A percentile compares a stretch with the other conserved stretches of the same genome.
Evolutionary conservation across 1,140 invertebrate species (phyloP).

Genomic region (Sesamia nonagrioides): DNA sequence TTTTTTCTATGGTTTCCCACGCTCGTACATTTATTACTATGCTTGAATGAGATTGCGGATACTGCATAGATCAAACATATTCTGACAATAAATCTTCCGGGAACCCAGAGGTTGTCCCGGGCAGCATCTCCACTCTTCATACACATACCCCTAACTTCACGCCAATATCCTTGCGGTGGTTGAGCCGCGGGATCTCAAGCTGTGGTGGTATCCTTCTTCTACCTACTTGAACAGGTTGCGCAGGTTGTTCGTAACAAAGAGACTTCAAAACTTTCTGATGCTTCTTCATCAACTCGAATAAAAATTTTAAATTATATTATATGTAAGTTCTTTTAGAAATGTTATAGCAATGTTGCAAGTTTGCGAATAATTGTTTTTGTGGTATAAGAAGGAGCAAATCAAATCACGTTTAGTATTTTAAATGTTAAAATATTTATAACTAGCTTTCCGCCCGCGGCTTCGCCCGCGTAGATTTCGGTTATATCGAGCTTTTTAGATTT

Average conservation of each 20-base stretch:
- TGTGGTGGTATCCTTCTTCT: slow-evolving; percentile 63
- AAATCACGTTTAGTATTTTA: too few species aligned
- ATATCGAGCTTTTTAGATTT: too few species aligned
- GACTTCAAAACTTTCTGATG: slow-evolving; percentile 92
- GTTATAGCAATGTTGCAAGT: background rate
- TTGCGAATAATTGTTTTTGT: background rate
- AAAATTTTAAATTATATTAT: slow-evolving; percentile 51
- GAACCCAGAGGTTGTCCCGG: background rate
- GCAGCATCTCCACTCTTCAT: slow-evolving; percentile 88
- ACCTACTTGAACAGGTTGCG: slow-evolving; percentile 89
- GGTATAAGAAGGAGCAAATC: too few species aligned
- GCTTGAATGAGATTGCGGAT: background rate
- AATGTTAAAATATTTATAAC: too few species aligned
- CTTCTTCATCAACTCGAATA: slow-evolving; percentile 91
- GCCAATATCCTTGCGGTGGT: slow-evolving; percentile 88
- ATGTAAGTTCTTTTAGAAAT: background rate
- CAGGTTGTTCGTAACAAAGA: slow-evolving; percentile 89
- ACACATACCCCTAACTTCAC: slow-evolving; percentile 81
- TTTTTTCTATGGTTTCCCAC: slow-evolving; percentile 14
- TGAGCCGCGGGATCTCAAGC: slow-evolving; percentile 91
- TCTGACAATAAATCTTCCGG: background rate
- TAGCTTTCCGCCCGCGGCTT: too few species aligned
- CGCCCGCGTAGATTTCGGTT: too few species aligned
- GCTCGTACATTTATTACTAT: background rate
- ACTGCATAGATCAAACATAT: background rate